Evolutionary conservation across 1,140 invertebrate species (phyloP).

Genomic region (Vanessa atalanta): DNA sequence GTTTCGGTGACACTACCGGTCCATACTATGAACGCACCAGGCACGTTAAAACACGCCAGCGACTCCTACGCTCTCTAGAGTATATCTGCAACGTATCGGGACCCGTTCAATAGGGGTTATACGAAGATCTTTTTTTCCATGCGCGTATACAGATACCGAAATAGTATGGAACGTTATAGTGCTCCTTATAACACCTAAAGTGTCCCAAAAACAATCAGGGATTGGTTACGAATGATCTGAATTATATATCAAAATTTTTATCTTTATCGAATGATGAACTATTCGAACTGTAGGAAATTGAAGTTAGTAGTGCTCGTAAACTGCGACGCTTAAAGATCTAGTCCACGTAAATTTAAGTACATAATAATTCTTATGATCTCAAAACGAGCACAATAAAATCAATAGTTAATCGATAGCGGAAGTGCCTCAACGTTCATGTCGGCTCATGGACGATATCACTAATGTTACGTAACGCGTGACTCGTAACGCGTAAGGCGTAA

Average conservation of each 20-base stretch:
- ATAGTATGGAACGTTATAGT: too few relatives aligned
- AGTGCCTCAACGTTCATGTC: conserved; percentile 66
- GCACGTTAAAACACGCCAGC: too few relatives aligned
- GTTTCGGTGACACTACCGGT: background rate
- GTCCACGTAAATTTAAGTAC: conserved; percentile 49
- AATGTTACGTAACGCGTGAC: conserved; percentile 52
- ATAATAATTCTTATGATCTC: conserved; percentile 54
- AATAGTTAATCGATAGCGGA: conserved; percentile 57
- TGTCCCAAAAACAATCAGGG: background rate
- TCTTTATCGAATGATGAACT: background rate
- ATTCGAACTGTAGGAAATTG: background rate
- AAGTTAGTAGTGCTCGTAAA: conserved; percentile 8
- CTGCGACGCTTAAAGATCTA: conserved; percentile 31
- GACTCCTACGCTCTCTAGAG: too few relatives aligned
- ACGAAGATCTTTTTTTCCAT: too few relatives aligned
- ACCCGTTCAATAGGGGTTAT: too few relatives aligned
- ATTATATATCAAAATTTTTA: background rate
- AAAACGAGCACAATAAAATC: conserved; percentile 50
- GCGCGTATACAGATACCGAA: too few relatives aligned
- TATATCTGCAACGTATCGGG: too few relatives aligned
- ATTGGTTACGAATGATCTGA: background rate
- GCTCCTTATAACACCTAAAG: background rate
- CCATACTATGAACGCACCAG: too few relatives aligned
- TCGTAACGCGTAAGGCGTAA: too few relatives aligned
- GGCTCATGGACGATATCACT: conserved; percentile 60